Base-by-base conservation (phyloP, 2,113 vertebrate genomes). In the Brienomyrus brachyistius region DNA sequence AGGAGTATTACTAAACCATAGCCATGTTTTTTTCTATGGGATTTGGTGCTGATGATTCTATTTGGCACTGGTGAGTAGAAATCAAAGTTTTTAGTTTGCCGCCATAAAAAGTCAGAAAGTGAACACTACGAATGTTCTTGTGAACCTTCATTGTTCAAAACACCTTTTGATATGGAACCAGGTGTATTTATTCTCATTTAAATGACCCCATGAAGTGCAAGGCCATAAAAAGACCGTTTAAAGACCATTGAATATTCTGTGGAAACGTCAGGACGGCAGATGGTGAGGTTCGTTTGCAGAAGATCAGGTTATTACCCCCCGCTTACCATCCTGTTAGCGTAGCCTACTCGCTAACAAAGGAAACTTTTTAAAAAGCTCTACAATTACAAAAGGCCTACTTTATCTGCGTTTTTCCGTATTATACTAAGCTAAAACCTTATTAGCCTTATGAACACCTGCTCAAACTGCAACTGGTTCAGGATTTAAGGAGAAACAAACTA, bases 1-100 rank as follows among this genome's bases (percentile, higher is more conserved):
- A 52, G 17, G 8, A 56, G 27, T 27, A 50, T 51, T 31, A 52
- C 51, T 35, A n/a, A 54, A 54, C 27, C 7, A 4, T 48, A 54
- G 47, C 9, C 3, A n/a, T 43, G 40, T 87, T 47, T 87, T 87
- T 88, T 88, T 88, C 50, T n/a, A 13, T 54, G 15, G 31, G 45
- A 86, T 51, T 86, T 86, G 83, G 83, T 59, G 40, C 56, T 88
- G 43, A 31, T 62, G 52, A 62, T 45, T 59, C 66, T 66, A 88
- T 66, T 31, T n/a, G 56, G 15, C 13, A 45, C 27, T 47, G 17
- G 23, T 35, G 40, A 45, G 17, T 13, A 45, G 35, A 66, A 45
- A 45, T 62, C 50, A 62, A 11, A 88, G 54, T 47, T n/a, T 88
- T 19, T 23, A 40, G 15, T 62, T 31, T 56, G 31, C 51, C 8